Evolutionary conservation across 2,888 invertebrate genomes (phyloP).

Genomic region (Leucozona laternaria): DNA sequence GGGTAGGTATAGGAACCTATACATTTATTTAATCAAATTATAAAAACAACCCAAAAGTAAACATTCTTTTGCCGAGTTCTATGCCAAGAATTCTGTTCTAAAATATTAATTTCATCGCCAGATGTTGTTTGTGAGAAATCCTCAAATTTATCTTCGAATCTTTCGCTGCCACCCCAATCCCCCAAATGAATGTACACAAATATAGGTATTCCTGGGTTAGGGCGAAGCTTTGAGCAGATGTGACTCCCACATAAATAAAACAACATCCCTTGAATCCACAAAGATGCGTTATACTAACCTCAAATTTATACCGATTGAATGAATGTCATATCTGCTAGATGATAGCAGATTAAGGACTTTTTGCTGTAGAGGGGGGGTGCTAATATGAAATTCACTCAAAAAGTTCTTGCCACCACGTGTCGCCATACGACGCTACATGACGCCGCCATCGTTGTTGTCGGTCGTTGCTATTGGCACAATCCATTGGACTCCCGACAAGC

Average conservation of each 20-base stretch:
- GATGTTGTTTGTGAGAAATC: conserved; percentile 14
- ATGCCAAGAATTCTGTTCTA: not conserved
- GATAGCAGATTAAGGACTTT: conserved; percentile 34
- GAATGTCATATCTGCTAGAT: conserved; percentile 21
- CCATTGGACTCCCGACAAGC: not conserved
- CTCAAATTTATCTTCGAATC: conserved; percentile 3
- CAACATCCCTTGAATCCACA: not conserved
- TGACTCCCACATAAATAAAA: not conserved
- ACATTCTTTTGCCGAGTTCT: not conserved
- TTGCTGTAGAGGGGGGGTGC: not conserved
- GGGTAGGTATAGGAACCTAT: too few relatives aligned
- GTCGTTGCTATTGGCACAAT: not conserved
- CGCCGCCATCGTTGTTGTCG: not conserved
- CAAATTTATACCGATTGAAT: conserved; percentile 27
- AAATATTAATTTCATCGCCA: conserved; percentile 5
- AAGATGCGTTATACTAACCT: conserved; percentile 10
- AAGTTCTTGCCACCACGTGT: conserved; percentile 55
- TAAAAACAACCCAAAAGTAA: too few relatives aligned
- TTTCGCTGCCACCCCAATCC: not conserved
- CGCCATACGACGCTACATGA: conserved; percentile 17
- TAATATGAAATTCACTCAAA: conserved; percentile 57
- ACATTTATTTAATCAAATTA: not conserved
- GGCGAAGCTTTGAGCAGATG: not conserved
- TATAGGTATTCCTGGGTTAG: not conserved
- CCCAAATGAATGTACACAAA: not conserved